A percentile compares a stretch with the other conserved stretches of the same genome.
These are phyloP conservation scores for Sphecodes monilicornis DNA, from an alignment of 2,888 invertebrate genomes.

Conservation along the genomic window DNA sequence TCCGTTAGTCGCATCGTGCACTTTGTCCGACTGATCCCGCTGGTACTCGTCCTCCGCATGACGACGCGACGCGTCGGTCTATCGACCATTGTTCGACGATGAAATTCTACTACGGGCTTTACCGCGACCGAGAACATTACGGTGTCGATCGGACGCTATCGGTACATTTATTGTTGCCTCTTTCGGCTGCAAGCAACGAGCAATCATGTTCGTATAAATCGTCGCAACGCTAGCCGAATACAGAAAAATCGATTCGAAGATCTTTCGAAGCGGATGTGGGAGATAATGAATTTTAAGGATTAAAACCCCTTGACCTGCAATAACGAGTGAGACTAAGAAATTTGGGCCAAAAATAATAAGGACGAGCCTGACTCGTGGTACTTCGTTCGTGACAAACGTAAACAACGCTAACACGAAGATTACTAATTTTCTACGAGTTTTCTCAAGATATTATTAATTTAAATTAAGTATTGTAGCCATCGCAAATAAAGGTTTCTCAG, in stretches of 20 bases:
- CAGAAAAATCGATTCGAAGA: neutral
- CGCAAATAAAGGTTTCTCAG: too few relatives aligned
- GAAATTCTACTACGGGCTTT: conserved; percentile 29
- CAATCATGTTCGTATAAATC: neutral
- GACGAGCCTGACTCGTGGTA: too few relatives aligned
- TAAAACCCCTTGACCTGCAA: too few relatives aligned
- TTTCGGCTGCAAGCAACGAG: neutral
- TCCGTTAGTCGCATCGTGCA: conserved; percentile 1
- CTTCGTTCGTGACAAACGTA: too few relatives aligned
- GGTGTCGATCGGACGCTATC: neutral
- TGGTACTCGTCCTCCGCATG: neutral
- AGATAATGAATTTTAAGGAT: neutral
- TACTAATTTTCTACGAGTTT: too few relatives aligned
- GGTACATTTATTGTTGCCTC: conserved; percentile 2
- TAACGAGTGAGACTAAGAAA: too few relatives aligned
- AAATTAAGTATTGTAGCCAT: too few relatives aligned
- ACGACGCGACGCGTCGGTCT: neutral
- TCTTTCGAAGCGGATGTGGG: neutral
- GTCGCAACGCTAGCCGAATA: neutral
- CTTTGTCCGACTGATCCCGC: conserved; percentile 12
- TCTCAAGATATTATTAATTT: too few relatives aligned
- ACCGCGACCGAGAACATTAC: neutral
- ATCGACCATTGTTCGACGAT: conserved; percentile 19
- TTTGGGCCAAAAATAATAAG: too few relatives aligned
- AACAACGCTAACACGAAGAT: too few relatives aligned